Evolutionary conservation across 1,140 invertebrate species (phyloP).

Genomic region (Diachasma alloeum): DNA sequence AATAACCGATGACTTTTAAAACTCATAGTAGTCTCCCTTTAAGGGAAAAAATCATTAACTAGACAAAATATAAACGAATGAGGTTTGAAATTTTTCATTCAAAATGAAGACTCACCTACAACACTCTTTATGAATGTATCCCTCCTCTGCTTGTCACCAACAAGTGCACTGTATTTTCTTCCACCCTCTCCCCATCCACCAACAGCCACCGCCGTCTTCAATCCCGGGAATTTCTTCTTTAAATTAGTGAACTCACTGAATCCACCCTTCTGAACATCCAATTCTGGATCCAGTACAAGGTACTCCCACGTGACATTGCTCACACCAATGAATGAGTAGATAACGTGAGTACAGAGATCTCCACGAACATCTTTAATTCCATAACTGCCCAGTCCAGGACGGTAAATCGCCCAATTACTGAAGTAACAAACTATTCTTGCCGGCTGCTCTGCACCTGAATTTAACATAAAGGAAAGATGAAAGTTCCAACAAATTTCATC

Average conservation of each 20-base stretch:
- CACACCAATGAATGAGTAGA: constrained; percentile 91
- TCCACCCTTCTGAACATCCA: constrained; percentile 79
- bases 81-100: no score
- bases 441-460: constrained; percentile 40
- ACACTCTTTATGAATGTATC: constrained; percentile 79
- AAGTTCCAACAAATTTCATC: background rate
- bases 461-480: background rate
- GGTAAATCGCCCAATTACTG: constrained; percentile 91
- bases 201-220: constrained; percentile 83
- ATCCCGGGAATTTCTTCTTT: constrained; percentile 73
- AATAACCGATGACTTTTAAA: no score
- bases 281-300: constrained; percentile 81
- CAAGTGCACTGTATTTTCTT: constrained; percentile 83
- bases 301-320: constrained; percentile 80
- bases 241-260: constrained; percentile 85
- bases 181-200: constrained; percentile 91
- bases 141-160: constrained; percentile 72
- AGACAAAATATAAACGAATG: no score
- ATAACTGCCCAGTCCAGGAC: constrained; percentile 82
- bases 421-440: constrained; percentile 86
- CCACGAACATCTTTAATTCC: constrained; percentile 83
- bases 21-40: no score
- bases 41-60: no score
- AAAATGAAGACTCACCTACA: constrained; percentile 68
- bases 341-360: constrained; percentile 84